These are phyloP conservation scores for human (Homo sapiens) DNA, from an alignment of 2,113 vertebrate genomes.

Conservation along the genomic window GRCh38 chr21:16793001-16793500, in stretches of 20 bases:
- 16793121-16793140: not conserved
- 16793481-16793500: not conserved
- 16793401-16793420: not conserved
- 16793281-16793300: not conserved
- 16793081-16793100: not conserved
- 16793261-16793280: not conserved
- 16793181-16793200: not conserved
- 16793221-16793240: not conserved
- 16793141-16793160: not conserved
- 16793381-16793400: not conserved
- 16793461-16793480: not conserved
- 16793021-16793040: not conserved
- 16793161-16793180: not conserved
- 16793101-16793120: conserved; percentile 42
- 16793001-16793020: not conserved
- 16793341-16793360: not conserved
- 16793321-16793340: not conserved
- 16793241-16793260: not conserved
- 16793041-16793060: not conserved
- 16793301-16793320: not conserved
- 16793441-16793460: not conserved
- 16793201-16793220: not conserved
- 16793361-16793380: not conserved
- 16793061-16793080: not conserved
- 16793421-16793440: conserved; percentile 5